Conservation (phyloP, 2,797 vertebrate genomes). For the Coranthus polyacanthus region DNA sequence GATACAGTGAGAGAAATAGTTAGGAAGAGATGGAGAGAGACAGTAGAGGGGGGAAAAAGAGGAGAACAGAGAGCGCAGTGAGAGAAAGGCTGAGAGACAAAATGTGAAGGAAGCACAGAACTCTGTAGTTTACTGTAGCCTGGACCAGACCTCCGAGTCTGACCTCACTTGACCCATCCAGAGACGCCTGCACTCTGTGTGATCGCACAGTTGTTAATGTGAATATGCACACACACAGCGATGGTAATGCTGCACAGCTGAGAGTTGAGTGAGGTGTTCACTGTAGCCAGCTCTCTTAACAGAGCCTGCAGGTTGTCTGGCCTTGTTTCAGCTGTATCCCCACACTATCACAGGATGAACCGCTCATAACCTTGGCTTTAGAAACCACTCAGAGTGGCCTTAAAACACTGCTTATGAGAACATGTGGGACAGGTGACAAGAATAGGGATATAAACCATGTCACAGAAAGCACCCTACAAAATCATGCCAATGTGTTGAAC, state of each 20-base stretch:
- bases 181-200: conserved; percentile 31
- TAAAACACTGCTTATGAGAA: not conserved
- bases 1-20: conserved; percentile 58
- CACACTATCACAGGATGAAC: conserved; percentile 6
- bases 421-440: not conserved
- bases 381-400: not conserved
- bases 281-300: conserved; percentile 5
- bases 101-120: conserved; percentile 30
- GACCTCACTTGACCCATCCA: conserved; percentile 64
- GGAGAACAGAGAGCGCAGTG: not conserved
- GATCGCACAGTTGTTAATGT: conserved; percentile 15
- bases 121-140: conserved; percentile 33
- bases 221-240: conserved; percentile 5
- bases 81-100: conserved; percentile 21
- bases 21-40: conserved; percentile 34
- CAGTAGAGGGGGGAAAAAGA: not conserved
- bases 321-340: conserved; percentile 13
- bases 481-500: not conserved
- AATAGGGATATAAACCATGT: not conserved
- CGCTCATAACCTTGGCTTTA: conserved; percentile 16
- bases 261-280: conserved; percentile 27
- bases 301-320: conserved; percentile 44
- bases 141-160: conserved; percentile 37
- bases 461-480: not conserved
- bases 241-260: conserved; percentile 12